Evolutionary conservation across 2,888 invertebrate species (phyloP), one percentile per base, ranked within the genome.

Genomic region (Meiosimyza platycephala): DNA sequence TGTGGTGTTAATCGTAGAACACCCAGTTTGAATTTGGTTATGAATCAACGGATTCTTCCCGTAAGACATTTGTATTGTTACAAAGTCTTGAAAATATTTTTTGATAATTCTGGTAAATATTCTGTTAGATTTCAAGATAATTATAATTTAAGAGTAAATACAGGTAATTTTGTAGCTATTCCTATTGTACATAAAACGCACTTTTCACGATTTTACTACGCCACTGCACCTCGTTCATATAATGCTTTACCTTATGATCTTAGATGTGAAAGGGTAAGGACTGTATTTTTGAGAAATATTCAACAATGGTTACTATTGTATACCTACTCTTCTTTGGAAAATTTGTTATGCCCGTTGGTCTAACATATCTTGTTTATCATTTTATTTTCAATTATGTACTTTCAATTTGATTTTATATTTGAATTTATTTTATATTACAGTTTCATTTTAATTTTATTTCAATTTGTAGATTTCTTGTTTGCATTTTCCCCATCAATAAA

Each of bases 261-360:
- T n/a, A 52, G 52, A 52, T 52, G 52, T 52, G 52, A 52, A 16
- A 52, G 52, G 52, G 52, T 52, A 52, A 52, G 16, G 15, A 52
- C 15, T 52, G 52, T 16, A 52, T 6, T 52, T 52, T 52, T 52
- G 52, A 12, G 52, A 16, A 52, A 52, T 6, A 2, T 12, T 52
- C 52, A 16, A 9, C 15, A 52, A 7, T 52, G 52, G 52, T 52
- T 52, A 7, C 16, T 52, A 5, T 52, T 9, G 16, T n/a, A 6
- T 52, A 52, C 6, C 52, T 52, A 52, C 52, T 52, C 52, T 4
- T 52, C 52, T 16, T 52, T 52, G 9, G 52, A 6, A 52, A n/a
- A 52, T 6, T 52, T n/a, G 9, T 12, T n/a, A 52, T 22, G 22
- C 2, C 22, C 22, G 22, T 22, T 22, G 22, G 22, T 22, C 22